Evolutionary conservation across 2,797 vertebrate genomes (phyloP).

Genomic region (Serranus cabrilla): DNA sequence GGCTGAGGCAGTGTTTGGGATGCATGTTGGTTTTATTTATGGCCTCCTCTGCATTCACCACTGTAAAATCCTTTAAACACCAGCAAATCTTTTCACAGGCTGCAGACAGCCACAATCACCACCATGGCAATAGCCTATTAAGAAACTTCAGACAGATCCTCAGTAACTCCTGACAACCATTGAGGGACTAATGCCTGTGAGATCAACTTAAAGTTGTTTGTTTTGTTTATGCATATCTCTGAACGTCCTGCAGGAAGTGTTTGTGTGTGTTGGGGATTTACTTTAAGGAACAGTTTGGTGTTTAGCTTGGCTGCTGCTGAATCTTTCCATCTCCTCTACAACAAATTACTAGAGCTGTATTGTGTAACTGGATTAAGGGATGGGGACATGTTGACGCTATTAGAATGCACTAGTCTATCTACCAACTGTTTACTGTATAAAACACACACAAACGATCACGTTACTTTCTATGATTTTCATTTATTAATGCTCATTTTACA

Average conservation of each 20-base stretch:
- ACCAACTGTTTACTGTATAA: constrained; percentile 4
- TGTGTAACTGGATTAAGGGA: constrained; percentile 77
- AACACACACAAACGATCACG: neutral
- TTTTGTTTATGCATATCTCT: constrained; percentile 18
- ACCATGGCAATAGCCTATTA: constrained; percentile 8
- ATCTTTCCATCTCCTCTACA: constrained; percentile 66
- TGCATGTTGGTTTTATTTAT: constrained; percentile 64
- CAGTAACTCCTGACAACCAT: neutral
- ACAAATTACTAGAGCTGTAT: constrained; percentile 41
- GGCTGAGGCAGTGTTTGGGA: constrained; percentile 35
- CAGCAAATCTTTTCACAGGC: constrained; percentile 38
- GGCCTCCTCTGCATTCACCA: constrained; percentile 54
- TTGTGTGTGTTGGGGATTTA: constrained; percentile 36
- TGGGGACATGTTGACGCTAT: constrained; percentile 40
- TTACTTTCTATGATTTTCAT: neutral
- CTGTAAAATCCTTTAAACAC: constrained; percentile 68
- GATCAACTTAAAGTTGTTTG: neutral
- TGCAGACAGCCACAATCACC: neutral
- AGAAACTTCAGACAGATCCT: constrained; percentile 11
- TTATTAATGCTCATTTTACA: neutral
- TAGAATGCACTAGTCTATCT: constrained; percentile 9
- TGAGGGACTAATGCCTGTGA: neutral
- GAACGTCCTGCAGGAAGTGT: constrained; percentile 33
- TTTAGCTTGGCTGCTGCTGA: constrained; percentile 63
- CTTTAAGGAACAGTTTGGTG: constrained; percentile 46